These are phyloP conservation scores for Tachuris rubrigastra DNA, from an alignment of 2,113 vertebrate genomes.

Conservation along the genomic window DNA sequence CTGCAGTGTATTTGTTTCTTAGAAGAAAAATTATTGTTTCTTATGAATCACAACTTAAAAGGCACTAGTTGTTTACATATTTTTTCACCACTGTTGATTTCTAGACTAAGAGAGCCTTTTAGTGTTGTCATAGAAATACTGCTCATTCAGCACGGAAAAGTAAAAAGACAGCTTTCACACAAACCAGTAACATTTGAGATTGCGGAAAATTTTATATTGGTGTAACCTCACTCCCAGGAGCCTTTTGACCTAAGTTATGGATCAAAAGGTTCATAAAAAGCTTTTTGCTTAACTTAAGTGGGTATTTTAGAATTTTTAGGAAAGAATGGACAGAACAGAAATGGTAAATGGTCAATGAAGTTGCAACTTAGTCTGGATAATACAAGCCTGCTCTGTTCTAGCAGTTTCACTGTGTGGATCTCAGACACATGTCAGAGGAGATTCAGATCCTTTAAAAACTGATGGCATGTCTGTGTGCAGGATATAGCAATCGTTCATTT, in stretches of 20 bases:
- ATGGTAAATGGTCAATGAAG: rapidly evolving
- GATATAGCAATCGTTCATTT: not conserved
- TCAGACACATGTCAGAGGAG: not conserved
- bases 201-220: not conserved
- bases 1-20: not conserved
- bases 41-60: not conserved
- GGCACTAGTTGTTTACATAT: not conserved
- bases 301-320: not conserved
- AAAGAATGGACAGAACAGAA: not conserved
- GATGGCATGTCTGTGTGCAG: not conserved
- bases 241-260: not conserved
- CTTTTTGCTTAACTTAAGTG: not conserved
- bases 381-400: not conserved
- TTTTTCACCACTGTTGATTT: not conserved
- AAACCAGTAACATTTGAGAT: not conserved
- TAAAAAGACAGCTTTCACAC: not conserved
- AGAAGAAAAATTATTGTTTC: not conserved
- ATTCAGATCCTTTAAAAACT: not conserved
- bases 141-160: not conserved
- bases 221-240: not conserved
- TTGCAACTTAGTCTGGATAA: not conserved
- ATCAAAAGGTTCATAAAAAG: not conserved
- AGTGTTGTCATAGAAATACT: not conserved
- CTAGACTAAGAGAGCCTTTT: not conserved
- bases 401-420: not conserved